Percentiles rank a stretch among this genome's conserved stretches.
Conservation (phyloP, 1,140 invertebrate species). For the Homalodisca vitripennis region DNA sequence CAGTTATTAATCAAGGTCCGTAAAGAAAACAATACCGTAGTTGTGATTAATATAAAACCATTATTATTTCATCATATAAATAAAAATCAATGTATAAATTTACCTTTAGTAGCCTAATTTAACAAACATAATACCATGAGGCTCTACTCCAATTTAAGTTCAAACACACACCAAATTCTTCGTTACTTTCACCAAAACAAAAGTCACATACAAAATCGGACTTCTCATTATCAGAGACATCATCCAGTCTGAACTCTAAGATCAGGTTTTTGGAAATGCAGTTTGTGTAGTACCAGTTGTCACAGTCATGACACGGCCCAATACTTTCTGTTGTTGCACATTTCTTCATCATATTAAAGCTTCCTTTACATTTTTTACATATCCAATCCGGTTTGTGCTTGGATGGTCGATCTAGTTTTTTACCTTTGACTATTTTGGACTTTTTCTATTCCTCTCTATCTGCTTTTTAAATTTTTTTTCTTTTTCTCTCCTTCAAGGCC, state of each 20-base stretch:
- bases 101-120: too few species aligned
- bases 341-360: background rate
- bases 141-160: too few species aligned
- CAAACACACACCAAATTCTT: too few species aligned
- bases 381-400: too few species aligned
- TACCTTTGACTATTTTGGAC: background rate
- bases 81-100: too few species aligned
- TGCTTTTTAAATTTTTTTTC: conserved; percentile 12
- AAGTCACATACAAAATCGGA: conserved; percentile 2
- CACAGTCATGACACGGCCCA: background rate
- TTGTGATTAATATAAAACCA: too few species aligned
- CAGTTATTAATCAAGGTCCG: too few species aligned
- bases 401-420: background rate
- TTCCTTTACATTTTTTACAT: background rate
- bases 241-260: background rate
- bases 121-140: too few species aligned
- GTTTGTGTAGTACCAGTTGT: conserved; percentile 2
- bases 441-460: background rate
- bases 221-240: background rate
- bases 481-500: background rate
- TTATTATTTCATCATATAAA: too few species aligned
- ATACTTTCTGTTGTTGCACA: background rate
- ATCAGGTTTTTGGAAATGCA: conserved; percentile 2
- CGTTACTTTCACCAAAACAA: background rate
- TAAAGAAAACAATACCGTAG: too few species aligned